Evolutionary conservation across 2,888 invertebrate species (phyloP).

Genomic region (Drosophila multiciliata): DNA sequence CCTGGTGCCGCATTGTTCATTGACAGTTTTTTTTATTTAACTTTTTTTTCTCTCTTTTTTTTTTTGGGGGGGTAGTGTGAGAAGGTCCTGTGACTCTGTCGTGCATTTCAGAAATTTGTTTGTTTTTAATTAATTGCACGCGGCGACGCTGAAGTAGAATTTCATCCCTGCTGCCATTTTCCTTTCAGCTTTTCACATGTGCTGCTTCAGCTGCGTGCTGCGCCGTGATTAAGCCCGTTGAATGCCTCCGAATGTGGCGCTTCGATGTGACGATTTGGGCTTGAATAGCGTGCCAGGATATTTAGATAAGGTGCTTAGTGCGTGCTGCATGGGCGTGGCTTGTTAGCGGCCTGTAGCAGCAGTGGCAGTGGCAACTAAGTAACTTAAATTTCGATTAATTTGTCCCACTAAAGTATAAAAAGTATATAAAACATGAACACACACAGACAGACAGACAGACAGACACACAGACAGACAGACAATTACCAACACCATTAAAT

Average conservation of each 20-base stretch:
- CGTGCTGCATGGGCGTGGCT: slow-evolving; percentile 59
- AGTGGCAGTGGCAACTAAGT: slow-evolving; percentile 5
- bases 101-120: slow-evolving; percentile 79
- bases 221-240: slow-evolving; percentile 67
- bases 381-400: slow-evolving; percentile 76
- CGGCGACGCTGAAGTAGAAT: slow-evolving; percentile 60
- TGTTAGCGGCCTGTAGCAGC: slow-evolving; percentile 52
- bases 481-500: slow-evolving; percentile 70
- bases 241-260: slow-evolving; percentile 27
- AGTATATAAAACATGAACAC: not conserved
- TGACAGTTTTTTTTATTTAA: slow-evolving; percentile 62
- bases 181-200: slow-evolving; percentile 16
- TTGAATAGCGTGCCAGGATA: slow-evolving; percentile 64
- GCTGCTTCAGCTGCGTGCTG: slow-evolving; percentile 57
- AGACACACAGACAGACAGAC: slow-evolving; percentile 20
- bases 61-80: not conserved
- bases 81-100: slow-evolving; percentile 46
- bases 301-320: slow-evolving; percentile 50
- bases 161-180: not conserved
- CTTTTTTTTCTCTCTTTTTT: not conserved
- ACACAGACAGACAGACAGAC: slow-evolving; percentile 12
- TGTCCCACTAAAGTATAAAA: slow-evolving; percentile 14
- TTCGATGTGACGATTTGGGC: slow-evolving; percentile 43
- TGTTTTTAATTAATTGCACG: slow-evolving; percentile 82
- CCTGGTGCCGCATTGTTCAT: slow-evolving; percentile 65